Conservation (phyloP, 2,888 invertebrate species). For the Drosophila prolongata region DNA sequence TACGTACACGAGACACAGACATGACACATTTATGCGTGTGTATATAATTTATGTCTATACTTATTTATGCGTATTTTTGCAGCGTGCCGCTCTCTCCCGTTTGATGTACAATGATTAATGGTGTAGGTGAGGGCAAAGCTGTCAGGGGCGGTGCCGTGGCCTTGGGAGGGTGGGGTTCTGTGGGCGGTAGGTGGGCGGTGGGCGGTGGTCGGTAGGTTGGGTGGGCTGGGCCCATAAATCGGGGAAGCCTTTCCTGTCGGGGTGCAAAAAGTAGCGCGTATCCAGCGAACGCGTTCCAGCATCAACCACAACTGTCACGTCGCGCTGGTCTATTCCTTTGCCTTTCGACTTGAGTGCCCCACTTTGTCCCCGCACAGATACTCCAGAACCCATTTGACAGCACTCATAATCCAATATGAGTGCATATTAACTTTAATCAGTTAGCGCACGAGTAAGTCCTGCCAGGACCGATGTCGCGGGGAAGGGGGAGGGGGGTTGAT, state of each 20-base stretch:
- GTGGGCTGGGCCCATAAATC: neutral
- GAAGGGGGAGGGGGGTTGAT: neutral
- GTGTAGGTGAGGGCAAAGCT: constrained; percentile 5
- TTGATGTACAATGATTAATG: constrained; percentile 41
- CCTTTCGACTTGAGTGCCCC: constrained; percentile 72
- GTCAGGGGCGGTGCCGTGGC: neutral
- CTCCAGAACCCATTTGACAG: constrained; percentile 64
- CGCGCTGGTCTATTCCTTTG: constrained; percentile 58
- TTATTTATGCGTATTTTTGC: constrained; percentile 38
- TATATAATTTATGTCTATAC: constrained; percentile 37
- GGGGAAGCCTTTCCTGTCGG: constrained; percentile 45
- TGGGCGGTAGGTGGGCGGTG: too few relatives aligned
- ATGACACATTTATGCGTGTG: constrained; percentile 17
- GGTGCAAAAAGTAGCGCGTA: constrained; percentile 55
- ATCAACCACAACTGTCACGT: constrained; percentile 32
- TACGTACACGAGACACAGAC: neutral
- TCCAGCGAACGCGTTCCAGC: constrained; percentile 37
- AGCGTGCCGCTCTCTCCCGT: constrained; percentile 12
- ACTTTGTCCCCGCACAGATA: constrained; percentile 36
- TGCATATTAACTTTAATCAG: constrained; percentile 79
- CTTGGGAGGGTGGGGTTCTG: neutral
- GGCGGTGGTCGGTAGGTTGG: too few relatives aligned
- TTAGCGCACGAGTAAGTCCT: constrained; percentile 65
- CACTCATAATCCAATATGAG: constrained; percentile 79
- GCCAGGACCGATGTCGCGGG: neutral